Evolutionary conservation across 2,888 invertebrate genomes (phyloP).

Genomic region (Blastobasis lacticolella): DNA sequence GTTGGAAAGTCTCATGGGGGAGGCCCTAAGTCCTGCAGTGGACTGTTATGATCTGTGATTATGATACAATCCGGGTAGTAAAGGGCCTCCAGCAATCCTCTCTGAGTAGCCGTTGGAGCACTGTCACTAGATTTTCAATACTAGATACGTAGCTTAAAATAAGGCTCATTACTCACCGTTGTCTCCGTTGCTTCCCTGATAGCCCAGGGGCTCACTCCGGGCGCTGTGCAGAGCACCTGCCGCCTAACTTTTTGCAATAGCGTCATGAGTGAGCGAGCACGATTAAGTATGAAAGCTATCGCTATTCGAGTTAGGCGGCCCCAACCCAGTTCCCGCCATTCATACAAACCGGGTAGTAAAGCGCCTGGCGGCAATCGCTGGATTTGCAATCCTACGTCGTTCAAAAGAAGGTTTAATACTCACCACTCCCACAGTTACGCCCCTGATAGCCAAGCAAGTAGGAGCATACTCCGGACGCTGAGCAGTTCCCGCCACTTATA

Average conservation of each 20-base stretch:
- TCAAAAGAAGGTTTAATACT: background rate
- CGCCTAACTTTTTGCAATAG: too few species aligned
- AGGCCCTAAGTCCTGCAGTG: too few species aligned
- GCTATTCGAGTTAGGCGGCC: too few species aligned
- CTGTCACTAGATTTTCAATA: background rate
- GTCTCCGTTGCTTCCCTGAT: slow-evolving; percentile 92
- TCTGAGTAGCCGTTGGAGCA: too few species aligned
- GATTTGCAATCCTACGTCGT: slow-evolving; percentile 83
- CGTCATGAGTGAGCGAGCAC: too few species aligned
- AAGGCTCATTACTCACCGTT: slow-evolving; percentile 77
- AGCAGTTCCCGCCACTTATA: background rate
- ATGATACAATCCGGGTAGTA: too few species aligned
- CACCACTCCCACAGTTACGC: background rate
- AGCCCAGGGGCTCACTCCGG: slow-evolving; percentile 93
- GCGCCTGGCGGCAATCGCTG: slow-evolving; percentile 89
- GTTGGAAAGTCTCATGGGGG: too few species aligned
- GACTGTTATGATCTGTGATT: too few species aligned
- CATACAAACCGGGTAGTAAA: slow-evolving; percentile 94
- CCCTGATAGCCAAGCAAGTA: background rate
- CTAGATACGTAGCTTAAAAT: background rate
- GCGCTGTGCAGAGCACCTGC: slow-evolving; percentile 79
- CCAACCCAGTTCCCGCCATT: slow-evolving; percentile 90
- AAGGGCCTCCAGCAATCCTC: too few species aligned
- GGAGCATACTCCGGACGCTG: background rate
- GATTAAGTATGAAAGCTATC: too few species aligned